Evolutionary conservation across 2,888 invertebrate species (phyloP), one percentile per base, ranked within the genome.

Genomic region (Dryomyza anilis): DNA sequence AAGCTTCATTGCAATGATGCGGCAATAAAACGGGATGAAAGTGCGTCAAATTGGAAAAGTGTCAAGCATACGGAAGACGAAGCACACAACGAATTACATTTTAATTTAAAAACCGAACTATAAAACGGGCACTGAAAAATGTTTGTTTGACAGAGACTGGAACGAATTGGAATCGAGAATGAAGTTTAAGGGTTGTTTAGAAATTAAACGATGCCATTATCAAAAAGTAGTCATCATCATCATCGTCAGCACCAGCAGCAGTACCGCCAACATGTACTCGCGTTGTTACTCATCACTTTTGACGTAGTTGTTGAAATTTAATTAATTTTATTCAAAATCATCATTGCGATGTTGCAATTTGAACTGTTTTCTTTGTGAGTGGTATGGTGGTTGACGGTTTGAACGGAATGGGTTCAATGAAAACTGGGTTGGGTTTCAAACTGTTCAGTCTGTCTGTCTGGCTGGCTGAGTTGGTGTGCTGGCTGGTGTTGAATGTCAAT

Each of bases 311-410:
- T 50, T 53, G 53, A 65, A 64, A 62, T 68, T 68, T 68, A 63
- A 68, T 65, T 69, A 69, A 68, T 68, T 71, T 67, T 63, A 43
- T 61, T 63, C 58, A 43, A 61, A 63, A 66, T 63, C 62, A 55
- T 56, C 36, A n/a, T 29, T 12, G n/a, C 10, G 21, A 23, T 8
- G 23, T 30, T 27, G 27, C 39, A 19, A 36, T 52, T 50, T 55
- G 6, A 36, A 55, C 23, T 33, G 55, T 36, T 45, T 6, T 39
- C 27, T 29, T 19, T 46, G 39, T 60, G 36, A 50, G 33, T 39
- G 39, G 39, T 19, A 23, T 21, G 12, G 36, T 36, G 33, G 33
- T 21, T 53, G 55, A 8, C 39, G 39, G 3, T n/a, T 39, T n/a
- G 39, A 39, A 39, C n/a, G 39, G 39, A 14, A 39, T 7, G 4